Evolutionary conservation across 1,140 invertebrate genomes (phyloP).

Genomic region (Aphaenogaster rudis): DNA sequence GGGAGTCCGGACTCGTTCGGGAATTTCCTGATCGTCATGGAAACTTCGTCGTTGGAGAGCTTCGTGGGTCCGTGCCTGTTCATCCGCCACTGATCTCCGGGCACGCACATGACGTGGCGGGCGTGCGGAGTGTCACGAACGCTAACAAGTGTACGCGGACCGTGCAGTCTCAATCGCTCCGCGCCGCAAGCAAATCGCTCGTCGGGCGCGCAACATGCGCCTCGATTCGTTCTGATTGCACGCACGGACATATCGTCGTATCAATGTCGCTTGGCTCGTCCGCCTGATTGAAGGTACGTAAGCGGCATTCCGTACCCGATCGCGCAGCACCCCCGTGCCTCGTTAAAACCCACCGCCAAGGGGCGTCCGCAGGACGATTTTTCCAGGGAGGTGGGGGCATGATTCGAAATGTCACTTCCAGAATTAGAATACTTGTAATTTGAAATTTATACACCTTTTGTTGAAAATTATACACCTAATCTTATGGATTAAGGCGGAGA

Average conservation of each 20-base stretch:
- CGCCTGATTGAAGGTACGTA: slow-evolving; percentile 43
- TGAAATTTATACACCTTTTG: too few species aligned
- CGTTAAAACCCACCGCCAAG: too few species aligned
- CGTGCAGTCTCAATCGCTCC: slow-evolving; percentile 74
- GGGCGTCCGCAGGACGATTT: too few species aligned
- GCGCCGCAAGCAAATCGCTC: slow-evolving; percentile 78
- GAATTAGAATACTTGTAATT: too few species aligned
- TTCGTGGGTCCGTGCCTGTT: background rate
- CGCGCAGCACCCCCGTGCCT: background rate
- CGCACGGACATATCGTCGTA: background rate
- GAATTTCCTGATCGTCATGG: background rate
- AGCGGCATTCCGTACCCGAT: background rate
- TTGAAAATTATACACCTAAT: too few species aligned
- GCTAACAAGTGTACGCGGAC: slow-evolving; percentile 33
- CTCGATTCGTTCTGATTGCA: slow-evolving; percentile 51
- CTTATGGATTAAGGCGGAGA: too few species aligned
- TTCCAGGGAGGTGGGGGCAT: too few species aligned
- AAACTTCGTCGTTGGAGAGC: background rate
- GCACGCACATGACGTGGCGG: slow-evolving; percentile 43
- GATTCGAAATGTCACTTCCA: too few species aligned
- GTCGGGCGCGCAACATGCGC: slow-evolving; percentile 62
- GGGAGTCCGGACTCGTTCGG: too few species aligned
- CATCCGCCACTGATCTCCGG: slow-evolving; percentile 11
- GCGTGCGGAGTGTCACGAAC: slow-evolving; percentile 12
- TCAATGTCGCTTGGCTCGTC: background rate